Evolutionary conservation across 92 coral and sea anemone species (phyloP).

Genomic region (Virgularia gustaviana): DNA sequence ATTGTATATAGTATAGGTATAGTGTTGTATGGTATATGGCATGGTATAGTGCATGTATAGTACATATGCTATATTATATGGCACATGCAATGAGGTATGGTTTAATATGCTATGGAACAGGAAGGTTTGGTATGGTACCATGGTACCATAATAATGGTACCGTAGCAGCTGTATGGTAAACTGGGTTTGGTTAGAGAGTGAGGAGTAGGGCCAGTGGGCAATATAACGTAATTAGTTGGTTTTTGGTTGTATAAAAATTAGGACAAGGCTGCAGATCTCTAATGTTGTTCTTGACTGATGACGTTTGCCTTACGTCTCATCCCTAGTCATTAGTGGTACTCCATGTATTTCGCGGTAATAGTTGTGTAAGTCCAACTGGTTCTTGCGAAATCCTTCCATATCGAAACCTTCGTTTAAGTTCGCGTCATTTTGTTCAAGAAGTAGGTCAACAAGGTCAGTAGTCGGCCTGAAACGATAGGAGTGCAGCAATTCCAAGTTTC

Average conservation of each 20-base stretch:
- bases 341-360: slow-evolving; percentile 25
- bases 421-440: slow-evolving; percentile 4
- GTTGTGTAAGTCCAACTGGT: slow-evolving; percentile 15
- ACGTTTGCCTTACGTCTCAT: background rate
- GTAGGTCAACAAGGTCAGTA: background rate
- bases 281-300: background rate
- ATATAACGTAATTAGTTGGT: background rate
- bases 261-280: background rate
- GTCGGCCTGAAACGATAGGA: no score
- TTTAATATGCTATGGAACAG: no score
- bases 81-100: no score
- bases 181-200: background rate
- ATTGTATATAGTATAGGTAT: no score
- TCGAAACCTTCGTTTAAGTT: slow-evolving; percentile 25
- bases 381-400: slow-evolving; percentile 1
- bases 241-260: background rate
- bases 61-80: slow-evolving; percentile 14
- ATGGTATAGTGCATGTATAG: background rate
- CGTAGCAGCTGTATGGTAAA: background rate
- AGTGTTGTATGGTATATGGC: background rate
- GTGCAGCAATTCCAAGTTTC: no score
- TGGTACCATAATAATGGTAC: background rate
- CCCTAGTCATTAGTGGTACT: slow-evolving; percentile 6
- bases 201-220: background rate
- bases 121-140: background rate